Conservation (phyloP, 2,113 vertebrate genomes). For the Rynchops niger region DNA sequence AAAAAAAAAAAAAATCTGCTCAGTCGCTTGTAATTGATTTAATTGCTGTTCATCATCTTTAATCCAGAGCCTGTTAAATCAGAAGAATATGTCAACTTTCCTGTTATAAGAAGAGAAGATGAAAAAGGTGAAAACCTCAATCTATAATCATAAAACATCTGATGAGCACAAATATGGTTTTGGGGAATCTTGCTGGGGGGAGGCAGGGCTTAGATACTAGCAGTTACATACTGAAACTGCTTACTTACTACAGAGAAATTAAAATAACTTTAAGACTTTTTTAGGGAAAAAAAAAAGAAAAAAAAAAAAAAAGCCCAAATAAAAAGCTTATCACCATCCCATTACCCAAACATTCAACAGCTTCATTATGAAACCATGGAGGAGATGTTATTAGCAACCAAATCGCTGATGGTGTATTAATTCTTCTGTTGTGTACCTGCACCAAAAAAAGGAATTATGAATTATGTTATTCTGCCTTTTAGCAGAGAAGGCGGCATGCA, state of each 20-base stretch:
- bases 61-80: neutral
- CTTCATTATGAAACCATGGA: neutral
- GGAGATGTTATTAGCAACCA: neutral
- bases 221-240: neutral
- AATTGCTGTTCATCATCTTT: slow-evolving; percentile 1
- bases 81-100: slow-evolving; percentile 43
- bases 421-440: neutral
- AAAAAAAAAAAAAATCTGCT: neutral
- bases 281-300: neutral
- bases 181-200: neutral
- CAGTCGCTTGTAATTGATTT: neutral
- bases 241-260: neutral
- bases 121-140: slow-evolving; percentile 39
- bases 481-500: neutral
- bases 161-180: neutral
- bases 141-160: neutral
- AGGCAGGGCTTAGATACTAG: neutral
- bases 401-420: neutral
- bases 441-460: neutral
- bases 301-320: neutral
- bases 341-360: neutral
- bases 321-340: neutral
- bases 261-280: neutral
- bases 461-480: neutral
- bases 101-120: neutral